Evolutionary conservation across 2,888 invertebrate genomes (phyloP).

Genomic region (Heliconius cydno): DNA sequence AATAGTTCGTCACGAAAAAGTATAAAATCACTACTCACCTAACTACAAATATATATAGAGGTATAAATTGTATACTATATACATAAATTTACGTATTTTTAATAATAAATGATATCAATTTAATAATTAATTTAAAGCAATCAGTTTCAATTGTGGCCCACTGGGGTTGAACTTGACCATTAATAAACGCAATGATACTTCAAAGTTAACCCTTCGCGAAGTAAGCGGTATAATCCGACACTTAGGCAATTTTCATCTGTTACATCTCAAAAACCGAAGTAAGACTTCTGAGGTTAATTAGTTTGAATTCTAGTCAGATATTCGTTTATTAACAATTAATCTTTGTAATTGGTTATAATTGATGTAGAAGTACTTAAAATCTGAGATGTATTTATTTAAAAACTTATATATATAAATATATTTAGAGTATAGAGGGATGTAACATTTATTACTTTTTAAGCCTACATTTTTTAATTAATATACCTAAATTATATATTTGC

Average conservation of each 20-base stretch:
- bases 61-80: neutral
- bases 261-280: constrained; percentile 33
- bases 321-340: neutral
- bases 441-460: too few species aligned
- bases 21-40: too few species aligned
- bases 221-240: constrained; percentile 69
- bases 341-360: neutral
- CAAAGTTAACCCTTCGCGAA: constrained; percentile 77
- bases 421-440: too few species aligned
- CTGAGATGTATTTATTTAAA: neutral
- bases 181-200: constrained; percentile 83
- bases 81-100: constrained; percentile 3
- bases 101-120: constrained; percentile 73
- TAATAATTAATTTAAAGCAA: constrained; percentile 79
- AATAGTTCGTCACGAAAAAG: too few species aligned
- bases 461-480: too few species aligned
- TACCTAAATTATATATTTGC: too few species aligned
- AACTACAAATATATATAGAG: neutral
- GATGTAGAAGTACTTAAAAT: neutral
- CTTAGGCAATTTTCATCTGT: constrained; percentile 53
- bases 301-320: constrained; percentile 2
- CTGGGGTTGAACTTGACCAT: constrained; percentile 77
- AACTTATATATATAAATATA: too few species aligned
- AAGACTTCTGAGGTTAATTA: constrained; percentile 15
- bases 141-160: constrained; percentile 71